phyloP scores from a whole-genome alignment of 2,797 vertebrate species.

The Melanotaenia parkinsoni region DNA sequence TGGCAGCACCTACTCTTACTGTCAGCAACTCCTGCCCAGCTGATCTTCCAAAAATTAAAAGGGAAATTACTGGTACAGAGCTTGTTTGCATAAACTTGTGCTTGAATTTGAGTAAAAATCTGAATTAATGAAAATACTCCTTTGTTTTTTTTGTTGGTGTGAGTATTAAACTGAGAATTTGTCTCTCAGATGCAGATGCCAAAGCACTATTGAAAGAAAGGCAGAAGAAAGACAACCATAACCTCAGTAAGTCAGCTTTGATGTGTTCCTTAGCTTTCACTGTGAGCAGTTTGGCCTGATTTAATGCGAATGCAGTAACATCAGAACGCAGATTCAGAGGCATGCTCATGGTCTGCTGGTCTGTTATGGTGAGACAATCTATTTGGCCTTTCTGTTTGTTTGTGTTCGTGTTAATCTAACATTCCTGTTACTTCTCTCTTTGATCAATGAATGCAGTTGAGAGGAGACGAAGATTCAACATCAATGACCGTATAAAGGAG shows the following conservation, averaged over 20 bases:
- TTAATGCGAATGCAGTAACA: not conserved
- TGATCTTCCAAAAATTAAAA: slow-evolving; percentile 91
- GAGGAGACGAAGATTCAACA: slow-evolving; percentile 90
- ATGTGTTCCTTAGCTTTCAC: not conserved
- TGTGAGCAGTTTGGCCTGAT: not conserved
- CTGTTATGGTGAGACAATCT: not conserved
- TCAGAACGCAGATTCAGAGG: no score
- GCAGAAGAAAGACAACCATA: slow-evolving; percentile 95
- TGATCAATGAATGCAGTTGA: slow-evolving; percentile 82
- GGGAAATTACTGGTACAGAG: slow-evolving; percentile 79
- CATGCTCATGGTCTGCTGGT: no score
- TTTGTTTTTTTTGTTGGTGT: not conserved
- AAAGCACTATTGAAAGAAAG: slow-evolving; percentile 89
- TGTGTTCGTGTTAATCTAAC: slow-evolving; percentile 1
- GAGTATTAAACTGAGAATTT: not conserved
- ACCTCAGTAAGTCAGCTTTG: slow-evolving; percentile 86
- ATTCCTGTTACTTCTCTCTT: slow-evolving; percentile 9
- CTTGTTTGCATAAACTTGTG: not conserved
- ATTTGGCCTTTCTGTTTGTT: not conserved
- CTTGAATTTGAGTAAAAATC: no score
- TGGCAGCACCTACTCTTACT: slow-evolving; percentile 83
- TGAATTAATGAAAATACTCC: no score
- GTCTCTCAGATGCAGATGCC: slow-evolving; percentile 78
- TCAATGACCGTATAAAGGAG: slow-evolving; percentile 84
- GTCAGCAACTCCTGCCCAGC: slow-evolving; percentile 95